These are phyloP conservation scores for Steromphala cineraria DNA, from an alignment of 2,888 invertebrate genomes.

Conservation along the genomic window DNA sequence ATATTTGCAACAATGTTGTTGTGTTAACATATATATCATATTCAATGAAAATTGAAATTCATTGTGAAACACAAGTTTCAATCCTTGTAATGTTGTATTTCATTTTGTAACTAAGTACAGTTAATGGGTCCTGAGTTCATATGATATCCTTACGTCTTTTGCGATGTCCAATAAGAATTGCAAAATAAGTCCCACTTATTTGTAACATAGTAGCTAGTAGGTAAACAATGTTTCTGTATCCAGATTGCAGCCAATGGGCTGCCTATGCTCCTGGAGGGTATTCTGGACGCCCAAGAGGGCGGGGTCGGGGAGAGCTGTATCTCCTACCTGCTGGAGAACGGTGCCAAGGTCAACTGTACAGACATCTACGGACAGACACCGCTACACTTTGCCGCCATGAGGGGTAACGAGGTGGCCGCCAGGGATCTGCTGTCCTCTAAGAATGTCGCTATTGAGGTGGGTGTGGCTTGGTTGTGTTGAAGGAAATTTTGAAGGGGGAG, in stretches of 20 bases:
- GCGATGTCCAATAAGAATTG: too few species aligned
- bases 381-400: slow-evolving; percentile 87
- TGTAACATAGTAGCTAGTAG: neutral
- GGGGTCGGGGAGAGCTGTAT: slow-evolving; percentile 52
- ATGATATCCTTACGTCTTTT: too few species aligned
- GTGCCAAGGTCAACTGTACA: slow-evolving; percentile 81
- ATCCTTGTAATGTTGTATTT: too few species aligned
- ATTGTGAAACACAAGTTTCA: neutral
- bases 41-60: too few species aligned
- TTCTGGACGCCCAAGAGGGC: slow-evolving; percentile 17
- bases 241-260: slow-evolving; percentile 22
- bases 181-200: neutral
- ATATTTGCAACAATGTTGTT: too few species aligned
- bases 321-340: slow-evolving; percentile 67
- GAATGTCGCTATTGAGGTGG: slow-evolving; percentile 82
- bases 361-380: slow-evolving; percentile 82
- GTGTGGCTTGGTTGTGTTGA: neutral
- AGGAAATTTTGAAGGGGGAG: too few species aligned
- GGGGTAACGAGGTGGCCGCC: slow-evolving; percentile 84
- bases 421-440: slow-evolving; percentile 81
- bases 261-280: slow-evolving; percentile 12
- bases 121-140: too few species aligned
- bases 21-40: too few species aligned
- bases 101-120: too few species aligned
- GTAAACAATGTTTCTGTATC: neutral